Evolutionary conservation across 2,888 invertebrate species (phyloP), one percentile per base, ranked within the genome.

Genomic region (Mythimna ferrago): DNA sequence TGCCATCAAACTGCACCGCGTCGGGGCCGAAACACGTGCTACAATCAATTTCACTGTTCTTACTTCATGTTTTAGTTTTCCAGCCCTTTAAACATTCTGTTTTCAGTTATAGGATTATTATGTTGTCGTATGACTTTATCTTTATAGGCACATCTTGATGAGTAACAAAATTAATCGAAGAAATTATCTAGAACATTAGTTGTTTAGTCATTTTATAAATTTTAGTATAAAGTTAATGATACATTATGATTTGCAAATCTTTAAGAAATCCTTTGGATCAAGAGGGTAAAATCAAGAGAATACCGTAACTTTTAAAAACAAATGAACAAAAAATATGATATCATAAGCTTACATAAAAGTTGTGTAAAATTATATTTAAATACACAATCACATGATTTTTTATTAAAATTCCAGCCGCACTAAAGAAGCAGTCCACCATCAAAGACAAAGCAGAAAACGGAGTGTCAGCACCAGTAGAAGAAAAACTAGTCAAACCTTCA

Each of bases 401-500:
- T 41, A 66, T 73, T 66, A 9, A 26, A 44, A 41, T 94, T 93
- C 66, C 93, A 96, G 96, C 96, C 61, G 92, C 90, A 53, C 87
- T 96, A 68, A 96, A 94, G 81, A 96, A 96, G 75, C 96, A 96
- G 83, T 68, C 95, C 0, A 95, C 96, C n/a, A 89, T 96, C 74
- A 94, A 91, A 87, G 95, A 95, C 26, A 95, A 94, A 87, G 16
- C 91, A 68, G 94, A 94, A 91, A 95, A 96, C 86, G 95, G 95
- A 56, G 89, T 91, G 3, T 84, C 93, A 21, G 92, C 92, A 69
- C 88, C 93, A 2, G 88, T 89, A 57, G 95, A 96, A 89, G 96
- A 95, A 73, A 96, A 94, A 80, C 88, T 94, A 53, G 91, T 95
- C 0, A 96, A 95, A 68, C 95, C 96, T 32, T 94, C 96, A 71